These are phyloP conservation scores for Hylaeus anthracinus DNA, from an alignment of 1,140 invertebrate species.

Conservation along the genomic window DNA sequence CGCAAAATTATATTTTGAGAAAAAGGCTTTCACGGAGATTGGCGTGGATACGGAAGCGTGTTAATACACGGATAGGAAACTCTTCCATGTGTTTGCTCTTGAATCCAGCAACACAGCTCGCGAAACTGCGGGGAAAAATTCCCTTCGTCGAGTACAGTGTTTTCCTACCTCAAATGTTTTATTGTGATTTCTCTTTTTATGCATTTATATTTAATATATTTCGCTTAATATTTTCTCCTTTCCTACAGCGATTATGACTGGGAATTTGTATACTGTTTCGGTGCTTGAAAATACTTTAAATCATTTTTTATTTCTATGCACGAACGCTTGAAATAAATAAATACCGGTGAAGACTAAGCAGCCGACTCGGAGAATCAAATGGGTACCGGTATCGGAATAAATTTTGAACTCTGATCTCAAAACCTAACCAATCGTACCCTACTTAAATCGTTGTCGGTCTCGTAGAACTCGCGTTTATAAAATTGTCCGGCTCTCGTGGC, in stretches of 20 bases:
- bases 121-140: background rate
- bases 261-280: no score
- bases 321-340: no score
- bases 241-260: background rate
- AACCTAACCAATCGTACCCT: background rate
- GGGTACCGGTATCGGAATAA: no score
- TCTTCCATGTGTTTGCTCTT: background rate
- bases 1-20: constrained; percentile 23
- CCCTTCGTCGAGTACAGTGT: background rate
- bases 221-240: background rate
- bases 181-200: background rate
- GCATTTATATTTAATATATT: background rate
- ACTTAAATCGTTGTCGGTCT: background rate
- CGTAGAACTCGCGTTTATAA: background rate
- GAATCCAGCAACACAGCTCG: background rate
- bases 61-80: constrained; percentile 15
- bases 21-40: constrained; percentile 6
- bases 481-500: background rate
- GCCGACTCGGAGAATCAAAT: no score
- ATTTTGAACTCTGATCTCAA: no score
- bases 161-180: background rate
- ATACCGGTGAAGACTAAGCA: no score
- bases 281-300: no score
- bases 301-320: no score
- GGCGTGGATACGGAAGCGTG: background rate